Evolutionary conservation across 2,888 invertebrate species (phyloP).

Genomic region (Apotomis turbidana): DNA sequence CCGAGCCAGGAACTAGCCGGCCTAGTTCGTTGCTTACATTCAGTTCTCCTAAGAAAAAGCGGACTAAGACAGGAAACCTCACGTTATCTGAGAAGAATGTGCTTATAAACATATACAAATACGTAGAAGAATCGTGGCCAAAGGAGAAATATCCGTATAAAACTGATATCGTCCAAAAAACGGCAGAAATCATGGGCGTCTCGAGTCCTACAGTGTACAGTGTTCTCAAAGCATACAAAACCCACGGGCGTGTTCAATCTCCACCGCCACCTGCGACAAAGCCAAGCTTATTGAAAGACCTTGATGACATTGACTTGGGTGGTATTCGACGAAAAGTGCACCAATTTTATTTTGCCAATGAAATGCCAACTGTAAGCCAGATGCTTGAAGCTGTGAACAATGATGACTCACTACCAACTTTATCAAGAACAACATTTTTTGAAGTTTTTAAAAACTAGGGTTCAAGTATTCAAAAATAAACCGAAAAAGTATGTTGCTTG

Average conservation of each 20-base stretch:
- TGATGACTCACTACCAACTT: too few species aligned
- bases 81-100: too few species aligned
- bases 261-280: neutral
- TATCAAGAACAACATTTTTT: neutral
- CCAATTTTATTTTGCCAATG: too few species aligned
- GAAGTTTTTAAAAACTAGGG: constrained; percentile 23
- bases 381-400: too few species aligned
- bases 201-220: constrained; percentile 15
- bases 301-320: too few species aligned
- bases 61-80: constrained; percentile 10
- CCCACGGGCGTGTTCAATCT: constrained; percentile 16
- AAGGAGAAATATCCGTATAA: too few species aligned
- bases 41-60: constrained; percentile 15
- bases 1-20: constrained; percentile 11
- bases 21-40: constrained; percentile 18
- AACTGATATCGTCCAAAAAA: too few species aligned
- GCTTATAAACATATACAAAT: too few species aligned
- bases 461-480: constrained; percentile 24
- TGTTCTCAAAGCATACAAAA: constrained; percentile 24
- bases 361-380: too few species aligned
- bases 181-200: constrained; percentile 26
- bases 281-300: too few species aligned
- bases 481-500: constrained; percentile 27
- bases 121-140: too few species aligned
- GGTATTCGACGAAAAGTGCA: too few species aligned